These are phyloP conservation scores for Amorpha juglandis DNA, from an alignment of 2,888 invertebrate genomes.

Conservation along the genomic window DNA sequence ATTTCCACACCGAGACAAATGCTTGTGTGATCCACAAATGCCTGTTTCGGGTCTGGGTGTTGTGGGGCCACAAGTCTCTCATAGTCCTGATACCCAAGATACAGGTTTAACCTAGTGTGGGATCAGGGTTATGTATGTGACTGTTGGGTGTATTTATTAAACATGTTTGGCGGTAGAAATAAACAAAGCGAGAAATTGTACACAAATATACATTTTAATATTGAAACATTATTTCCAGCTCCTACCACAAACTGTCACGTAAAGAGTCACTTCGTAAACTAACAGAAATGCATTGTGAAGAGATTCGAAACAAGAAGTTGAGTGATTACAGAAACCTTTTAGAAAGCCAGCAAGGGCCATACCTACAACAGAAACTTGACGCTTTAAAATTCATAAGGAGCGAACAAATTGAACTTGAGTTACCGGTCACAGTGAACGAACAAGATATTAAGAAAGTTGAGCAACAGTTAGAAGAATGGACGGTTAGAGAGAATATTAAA, in stretches of 20 bases:
- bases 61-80: too few species aligned
- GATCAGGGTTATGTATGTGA: too few species aligned
- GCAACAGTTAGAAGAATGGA: slow-evolving; percentile 81
- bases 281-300: slow-evolving; percentile 89
- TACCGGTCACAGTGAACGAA: slow-evolving; percentile 86
- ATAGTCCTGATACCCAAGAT: too few species aligned
- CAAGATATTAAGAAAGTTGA: slow-evolving; percentile 87
- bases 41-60: too few species aligned
- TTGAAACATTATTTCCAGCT: slow-evolving; percentile 53
- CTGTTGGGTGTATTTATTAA: too few species aligned
- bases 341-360: slow-evolving; percentile 89
- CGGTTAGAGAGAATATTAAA: slow-evolving; percentile 66
- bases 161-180: not conserved
- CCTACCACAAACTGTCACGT: slow-evolving; percentile 85
- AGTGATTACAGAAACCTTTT: slow-evolving; percentile 86
- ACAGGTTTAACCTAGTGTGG: too few species aligned
- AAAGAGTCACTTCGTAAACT: slow-evolving; percentile 89
- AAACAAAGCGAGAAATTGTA: too few species aligned
- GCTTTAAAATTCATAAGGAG: slow-evolving; percentile 89
- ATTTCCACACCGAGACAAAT: too few species aligned
- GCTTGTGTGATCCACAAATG: too few species aligned
- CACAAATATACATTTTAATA: not conserved
- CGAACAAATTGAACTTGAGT: slow-evolving; percentile 88
- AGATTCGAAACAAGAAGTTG: slow-evolving; percentile 86
- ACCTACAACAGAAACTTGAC: slow-evolving; percentile 89